Evolutionary conservation across 2,113 vertebrate genomes (phyloP), one percentile per base, ranked within the genome.

Genomic region (Sialia sialis): DNA sequence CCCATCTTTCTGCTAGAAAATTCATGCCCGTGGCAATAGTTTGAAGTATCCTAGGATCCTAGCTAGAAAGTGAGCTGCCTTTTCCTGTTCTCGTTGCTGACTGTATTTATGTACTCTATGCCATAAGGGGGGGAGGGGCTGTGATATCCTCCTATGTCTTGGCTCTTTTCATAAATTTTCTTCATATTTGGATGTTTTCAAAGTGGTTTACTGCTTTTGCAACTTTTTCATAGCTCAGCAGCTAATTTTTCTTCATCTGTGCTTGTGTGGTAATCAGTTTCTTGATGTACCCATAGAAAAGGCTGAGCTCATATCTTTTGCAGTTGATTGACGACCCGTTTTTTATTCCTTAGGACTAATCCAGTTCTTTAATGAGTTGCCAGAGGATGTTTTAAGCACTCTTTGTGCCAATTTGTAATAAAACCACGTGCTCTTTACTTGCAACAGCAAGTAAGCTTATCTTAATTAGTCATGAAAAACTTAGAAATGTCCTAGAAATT

Each of bases 371-470:
- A 91, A 94, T 93, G 77, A 58, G 74, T 69, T 95, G 95, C 93
- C 95, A 96, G 87, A 76, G 81, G 94, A 94, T 94, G 81, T 94
- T 89, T 95, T 94, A 95, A 49, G 66, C 41, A 32, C 23, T 91
- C 43, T 29, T 72, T 78, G 20, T 96, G 95, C 93, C 94, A 94
- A 9, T 89, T 94, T 87, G 55, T 96, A 95, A 77, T 91, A 95
- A 66, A 75, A 80, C 34, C 15, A 27, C 89, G 36, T 93, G 54
- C 93, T 95, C 84, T 79, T 94, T 91, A 76, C 96, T 95, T 96
- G 95, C 67, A 69, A 87, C 62, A 93, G 70, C 95, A 96, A 94
- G 93, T 83, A 94, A 79, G 67, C 63, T 81, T 95, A 93, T 95
- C 70, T 87, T 73, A 91, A 43, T 95, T 95, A 89, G 89, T 94